A percentile compares a stretch with the other conserved stretches of the same genome.
These are phyloP conservation scores for Phragmatobia fuliginosa DNA, from an alignment of 2,888 invertebrate species.

Conservation along the genomic window DNA sequence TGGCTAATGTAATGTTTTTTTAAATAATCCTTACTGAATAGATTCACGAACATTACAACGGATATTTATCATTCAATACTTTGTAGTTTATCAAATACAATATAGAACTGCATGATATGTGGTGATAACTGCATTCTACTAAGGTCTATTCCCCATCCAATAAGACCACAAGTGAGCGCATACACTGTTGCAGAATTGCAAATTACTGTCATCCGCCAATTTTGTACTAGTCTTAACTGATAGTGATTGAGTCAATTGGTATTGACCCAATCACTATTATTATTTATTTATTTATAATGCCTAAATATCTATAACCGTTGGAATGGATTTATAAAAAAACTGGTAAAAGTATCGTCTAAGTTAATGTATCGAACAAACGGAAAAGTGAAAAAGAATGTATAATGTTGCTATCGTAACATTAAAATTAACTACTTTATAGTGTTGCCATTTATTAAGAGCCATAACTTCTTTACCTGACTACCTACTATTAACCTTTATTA, in stretches of 20 bases:
- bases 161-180: conserved; percentile 23
- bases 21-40: too few relatives aligned
- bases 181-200: conserved; percentile 20
- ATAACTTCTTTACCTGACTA: too few relatives aligned
- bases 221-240: conserved; percentile 17
- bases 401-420: too few relatives aligned
- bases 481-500: neutral
- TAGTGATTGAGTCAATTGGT: neutral
- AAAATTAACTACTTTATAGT: too few relatives aligned
- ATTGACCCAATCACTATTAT: too few relatives aligned
- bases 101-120: neutral
- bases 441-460: too few relatives aligned
- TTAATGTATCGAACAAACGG: neutral
- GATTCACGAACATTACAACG: too few relatives aligned
- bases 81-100: neutral
- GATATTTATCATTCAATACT: too few relatives aligned
- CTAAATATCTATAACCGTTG: too few relatives aligned
- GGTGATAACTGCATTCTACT: conserved; percentile 50
- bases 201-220: conserved; percentile 59
- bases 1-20: too few relatives aligned
- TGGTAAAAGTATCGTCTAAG: neutral
- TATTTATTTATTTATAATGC: too few relatives aligned
- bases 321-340: neutral
- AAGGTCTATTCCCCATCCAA: conserved; percentile 32
- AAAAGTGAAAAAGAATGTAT: too few relatives aligned